Evolutionary conservation across 2,113 vertebrate species (phyloP), one percentile per base, ranked within the genome.

Genomic region (Pterocles gutturalis): DNA sequence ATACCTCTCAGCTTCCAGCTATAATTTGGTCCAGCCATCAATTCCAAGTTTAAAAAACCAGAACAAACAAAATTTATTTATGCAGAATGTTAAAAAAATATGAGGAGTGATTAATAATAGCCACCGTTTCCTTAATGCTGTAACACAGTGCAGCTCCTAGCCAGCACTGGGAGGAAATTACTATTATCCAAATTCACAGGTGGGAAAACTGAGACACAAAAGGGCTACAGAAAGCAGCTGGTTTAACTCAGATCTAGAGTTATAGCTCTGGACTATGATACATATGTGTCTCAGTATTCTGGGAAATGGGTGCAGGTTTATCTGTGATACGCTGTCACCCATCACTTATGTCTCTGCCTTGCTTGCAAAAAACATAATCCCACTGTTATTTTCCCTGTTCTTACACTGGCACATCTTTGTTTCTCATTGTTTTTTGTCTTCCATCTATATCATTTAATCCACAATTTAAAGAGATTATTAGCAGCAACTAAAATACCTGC

Each of bases 1-100:
- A 7, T 72, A 72, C 77, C 57, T 94, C 92, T 62, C 94, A 55
- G 95, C 92, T 97, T 96, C 94, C 96, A 97, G 83, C 61, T 95
- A 60, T 87, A 92, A 89, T 92, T 92, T 65, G 69, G 61, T 75
- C 89, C 84, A 91, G 80, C 34, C 70, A 70, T 72, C 3, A 1
- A 84, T 54, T 97, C 94, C 91, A 92, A 84, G 89, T 83, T 91
- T 83, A 57, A 76, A 93, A 94, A 96, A 96, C 36, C 83, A 96
- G 95, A 96, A 84, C 89, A 97, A 97, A 94, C 83, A 89, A 29
- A 34, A 61, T 48, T 72, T 76, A 90, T 90, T 94, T 90, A 53
- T 90, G 90, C 51, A 73, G 83, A 95, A 95, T 12, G 61, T 82
- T 89, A 87, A 67, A 82, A 90, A 93, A 96, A 81, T 67, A 62